phyloP scores from a whole-genome alignment of 2,797 vertebrate species.

The Trachops cirrhosus region DNA sequence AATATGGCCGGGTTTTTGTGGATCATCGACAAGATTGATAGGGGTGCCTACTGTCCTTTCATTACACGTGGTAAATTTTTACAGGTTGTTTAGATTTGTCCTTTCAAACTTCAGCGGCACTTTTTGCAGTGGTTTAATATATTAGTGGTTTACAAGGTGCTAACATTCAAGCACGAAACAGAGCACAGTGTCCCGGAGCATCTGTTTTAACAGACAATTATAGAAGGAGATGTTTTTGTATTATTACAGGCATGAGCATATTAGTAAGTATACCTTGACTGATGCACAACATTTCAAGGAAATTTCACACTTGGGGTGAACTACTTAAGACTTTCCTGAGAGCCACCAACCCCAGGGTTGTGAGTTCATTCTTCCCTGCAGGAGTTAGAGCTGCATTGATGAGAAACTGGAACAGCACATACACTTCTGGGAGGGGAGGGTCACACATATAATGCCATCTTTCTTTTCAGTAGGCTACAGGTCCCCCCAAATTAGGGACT shows the following conservation, averaged over 20 bases:
- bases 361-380: neutral
- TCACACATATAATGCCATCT: neutral
- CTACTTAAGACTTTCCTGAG: neutral
- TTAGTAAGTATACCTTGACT: neutral
- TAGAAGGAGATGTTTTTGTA: neutral
- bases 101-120: neutral
- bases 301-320: neutral
- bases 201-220: neutral
- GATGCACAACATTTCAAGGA: neutral
- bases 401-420: neutral
- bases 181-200: neutral
- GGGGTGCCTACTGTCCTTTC: neutral
- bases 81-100: slow-evolving; percentile 43
- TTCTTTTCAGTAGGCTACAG: neutral
- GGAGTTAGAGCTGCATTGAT: neutral
- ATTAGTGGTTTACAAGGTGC: neutral
- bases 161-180: slow-evolving; percentile 46
- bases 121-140: slow-evolving; percentile 7
- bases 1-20: slow-evolving; percentile 45
- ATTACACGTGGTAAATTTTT: slow-evolving; percentile 38
- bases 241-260: neutral
- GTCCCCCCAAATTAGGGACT: neutral
- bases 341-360: neutral
- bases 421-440: neutral
- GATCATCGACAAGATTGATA: slow-evolving; percentile 35